Percentiles rank a stretch among this genome's conserved stretches.
Evolutionary conservation across 2,888 invertebrate species (phyloP).

Genomic region (Sminthurides aquaticus): DNA sequence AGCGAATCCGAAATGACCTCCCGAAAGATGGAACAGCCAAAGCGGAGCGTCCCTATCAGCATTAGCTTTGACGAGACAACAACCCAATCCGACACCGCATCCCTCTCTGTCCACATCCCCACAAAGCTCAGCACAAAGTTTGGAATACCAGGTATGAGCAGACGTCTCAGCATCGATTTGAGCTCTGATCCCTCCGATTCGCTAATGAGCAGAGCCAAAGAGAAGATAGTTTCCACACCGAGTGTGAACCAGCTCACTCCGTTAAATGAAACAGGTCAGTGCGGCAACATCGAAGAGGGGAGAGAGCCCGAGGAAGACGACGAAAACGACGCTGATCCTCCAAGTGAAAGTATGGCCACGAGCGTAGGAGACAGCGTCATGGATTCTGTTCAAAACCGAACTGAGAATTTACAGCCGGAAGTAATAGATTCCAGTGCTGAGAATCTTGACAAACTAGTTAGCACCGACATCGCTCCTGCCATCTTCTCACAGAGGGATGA

Average conservation of each 20-base stretch:
- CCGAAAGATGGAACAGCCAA: background rate
- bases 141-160: background rate
- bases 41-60: background rate
- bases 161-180: background rate
- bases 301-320: background rate
- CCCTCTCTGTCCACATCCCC: background rate
- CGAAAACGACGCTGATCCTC: constrained; percentile 3
- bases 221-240: background rate
- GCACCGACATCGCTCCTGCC: no score
- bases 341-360: constrained; percentile 16
- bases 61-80: constrained; percentile 11
- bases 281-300: background rate
- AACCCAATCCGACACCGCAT: constrained; percentile 12
- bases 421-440: no score
- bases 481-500: no score
- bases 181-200: background rate
- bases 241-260: background rate
- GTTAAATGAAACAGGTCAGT: background rate
- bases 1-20: constrained; percentile 21
- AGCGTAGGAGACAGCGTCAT: constrained; percentile 36
- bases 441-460: no score
- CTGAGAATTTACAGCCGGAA: no score
- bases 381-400: constrained; percentile 37
- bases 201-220: background rate
- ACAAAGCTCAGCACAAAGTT: background rate